Base-by-base conservation (phyloP, 2,888 invertebrate species). In the Drosophila anomelani region DNA sequence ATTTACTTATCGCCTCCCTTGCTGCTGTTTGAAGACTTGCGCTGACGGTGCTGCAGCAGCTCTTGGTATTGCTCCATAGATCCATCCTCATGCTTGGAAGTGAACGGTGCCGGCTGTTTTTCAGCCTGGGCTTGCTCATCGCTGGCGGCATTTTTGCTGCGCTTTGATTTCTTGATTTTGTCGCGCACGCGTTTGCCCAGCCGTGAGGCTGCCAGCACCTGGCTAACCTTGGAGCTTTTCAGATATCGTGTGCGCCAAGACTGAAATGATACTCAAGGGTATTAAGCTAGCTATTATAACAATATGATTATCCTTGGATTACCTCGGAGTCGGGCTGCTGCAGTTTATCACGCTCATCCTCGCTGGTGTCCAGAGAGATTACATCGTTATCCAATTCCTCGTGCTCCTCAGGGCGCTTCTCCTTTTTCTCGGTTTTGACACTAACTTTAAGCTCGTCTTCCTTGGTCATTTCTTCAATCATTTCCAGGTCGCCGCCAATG, bases 231-330 rank as follows among this genome's bases (percentile, higher is more conserved):
- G 15, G 92, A 93, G 75, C 95, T 95, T 13, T 93, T 94, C 49
- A 95, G 90, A 88, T 94, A 95, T 51, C 95, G 92, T 47, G 94
- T 93, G 84, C 94, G 94, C 95, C 95, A 95, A 0, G 95, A 94
- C 92, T 92, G 60, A 1, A 74, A 66, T 4, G 15, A 13, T 63
- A 55, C 34, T 39, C 15, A 20, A 43, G 5, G 13, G n/a, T 13
- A 49, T 49, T 49, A 46, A 29, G 13, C 8, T 23, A 4, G 1
- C 13, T 7, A 12, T 20, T 23, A 7, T 4, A 49, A 13, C n/a
- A 15, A 51, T 51, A 29, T 39, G n/a, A 20, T n/a, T 7, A 53
- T 49, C 17, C 23, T 9, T 17, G 13, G n/a, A 17, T 67, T 76
- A 91, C 91, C 76, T 91, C 89, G 0, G 87, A 79, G 47, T 76